Conservation (phyloP, 2,797 vertebrate genomes). For the Chaetophractus vellerosus region DNA sequence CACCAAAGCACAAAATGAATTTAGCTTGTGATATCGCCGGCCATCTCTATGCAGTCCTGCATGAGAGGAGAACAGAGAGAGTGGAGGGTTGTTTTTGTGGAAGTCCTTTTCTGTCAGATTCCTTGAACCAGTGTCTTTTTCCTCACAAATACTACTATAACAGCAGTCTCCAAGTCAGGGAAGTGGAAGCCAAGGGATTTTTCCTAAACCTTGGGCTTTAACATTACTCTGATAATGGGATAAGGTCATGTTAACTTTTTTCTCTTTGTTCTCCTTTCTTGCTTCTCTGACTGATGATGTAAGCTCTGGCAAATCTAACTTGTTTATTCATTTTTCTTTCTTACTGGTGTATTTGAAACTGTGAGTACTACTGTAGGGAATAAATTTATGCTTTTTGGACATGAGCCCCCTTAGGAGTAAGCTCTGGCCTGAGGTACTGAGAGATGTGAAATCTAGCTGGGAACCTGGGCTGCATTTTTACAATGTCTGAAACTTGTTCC, state of each 20-base stretch:
- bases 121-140: not conserved
- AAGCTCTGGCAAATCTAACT: conserved; percentile 84
- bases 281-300: conserved; percentile 70
- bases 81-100: fast-evolving
- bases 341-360: conserved; percentile 75
- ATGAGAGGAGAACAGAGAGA: not conserved
- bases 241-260: conserved; percentile 58
- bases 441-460: conserved; percentile 53
- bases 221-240: not conserved
- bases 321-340: conserved; percentile 86
- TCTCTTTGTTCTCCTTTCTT: conserved; percentile 63
- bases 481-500: conserved; percentile 51
- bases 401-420: conserved; percentile 46
- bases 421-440: not conserved
- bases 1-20: conserved; percentile 72
- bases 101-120: not conserved
- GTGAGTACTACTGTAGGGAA: conserved; percentile 80
- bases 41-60: not conserved
- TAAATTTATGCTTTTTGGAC: conserved; percentile 62
- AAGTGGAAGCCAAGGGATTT: conserved; percentile 53
- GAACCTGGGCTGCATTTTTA: conserved; percentile 30
- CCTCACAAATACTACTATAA: not conserved
- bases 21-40: not conserved
- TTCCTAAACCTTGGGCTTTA: not conserved
- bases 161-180: not conserved